Percentiles rank a stretch among this genome's conserved stretches.
Evolutionary conservation across 2,797 vertebrate species (phyloP).

Genomic region (Smutsia gigantea): DNA sequence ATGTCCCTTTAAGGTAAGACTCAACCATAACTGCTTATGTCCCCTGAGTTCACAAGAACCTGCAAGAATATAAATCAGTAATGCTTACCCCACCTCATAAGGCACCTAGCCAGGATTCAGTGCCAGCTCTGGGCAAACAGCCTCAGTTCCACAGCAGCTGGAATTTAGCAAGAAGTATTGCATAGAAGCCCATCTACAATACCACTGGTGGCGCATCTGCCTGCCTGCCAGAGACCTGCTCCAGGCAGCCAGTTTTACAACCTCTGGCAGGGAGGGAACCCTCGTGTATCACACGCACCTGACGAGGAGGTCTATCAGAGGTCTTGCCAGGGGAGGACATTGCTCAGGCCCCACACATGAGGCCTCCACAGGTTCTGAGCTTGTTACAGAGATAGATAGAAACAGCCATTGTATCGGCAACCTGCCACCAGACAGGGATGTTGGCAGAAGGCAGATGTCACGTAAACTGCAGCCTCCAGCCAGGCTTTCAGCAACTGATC

Average conservation of each 20-base stretch:
- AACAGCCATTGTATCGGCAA: not conserved
- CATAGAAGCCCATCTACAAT: not conserved
- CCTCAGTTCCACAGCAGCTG: not conserved
- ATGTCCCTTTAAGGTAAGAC: not conserved
- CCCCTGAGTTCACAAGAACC: not conserved
- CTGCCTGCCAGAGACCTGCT: not conserved
- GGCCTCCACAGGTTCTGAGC: not conserved
- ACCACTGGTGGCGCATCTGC: fast-evolving
- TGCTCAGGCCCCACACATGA: not conserved
- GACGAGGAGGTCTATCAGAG: not conserved
- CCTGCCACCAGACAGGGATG: not conserved
- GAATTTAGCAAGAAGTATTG: not conserved
- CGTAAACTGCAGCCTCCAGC: not conserved
- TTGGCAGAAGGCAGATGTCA: not conserved
- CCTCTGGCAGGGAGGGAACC: not conserved
- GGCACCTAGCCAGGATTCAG: not conserved
- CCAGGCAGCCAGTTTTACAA: not conserved
- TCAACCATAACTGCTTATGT: not conserved
- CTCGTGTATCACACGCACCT: not conserved
- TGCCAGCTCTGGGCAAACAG: not conserved
- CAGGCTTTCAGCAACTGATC: not conserved
- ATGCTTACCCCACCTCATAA: not conserved
- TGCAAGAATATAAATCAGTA: not conserved
- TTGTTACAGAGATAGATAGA: not conserved
- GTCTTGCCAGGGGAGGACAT: not conserved